A percentile compares a stretch with the other conserved stretches of the same genome.
Conservation (phyloP, 1,140 invertebrate species). For the Trichogramma pretiosum region DNA sequence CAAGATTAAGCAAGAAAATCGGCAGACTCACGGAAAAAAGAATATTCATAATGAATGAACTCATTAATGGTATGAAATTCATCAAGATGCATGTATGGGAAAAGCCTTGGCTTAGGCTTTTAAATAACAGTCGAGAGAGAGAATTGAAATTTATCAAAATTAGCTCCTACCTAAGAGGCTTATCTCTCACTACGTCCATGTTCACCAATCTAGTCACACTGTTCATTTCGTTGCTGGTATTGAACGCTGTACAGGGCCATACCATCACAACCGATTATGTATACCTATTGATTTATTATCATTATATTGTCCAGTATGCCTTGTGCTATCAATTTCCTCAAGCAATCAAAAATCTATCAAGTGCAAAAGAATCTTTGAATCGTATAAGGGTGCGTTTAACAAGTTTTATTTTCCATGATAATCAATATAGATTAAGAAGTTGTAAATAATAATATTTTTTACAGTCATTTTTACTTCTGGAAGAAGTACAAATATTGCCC, state of each 20-base stretch:
- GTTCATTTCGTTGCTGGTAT: background rate
- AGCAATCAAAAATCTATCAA: background rate
- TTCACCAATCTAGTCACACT: slow-evolving; percentile 1
- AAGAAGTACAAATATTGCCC: slow-evolving; percentile 17
- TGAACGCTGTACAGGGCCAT: background rate
- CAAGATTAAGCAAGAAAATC: background rate
- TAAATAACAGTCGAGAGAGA: background rate
- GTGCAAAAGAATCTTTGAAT: background rate
- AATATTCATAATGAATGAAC: background rate
- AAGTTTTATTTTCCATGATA: background rate
- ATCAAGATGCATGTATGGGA: slow-evolving; percentile 2
- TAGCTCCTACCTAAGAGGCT: background rate
- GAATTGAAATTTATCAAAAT: background rate
- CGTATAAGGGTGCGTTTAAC: background rate
- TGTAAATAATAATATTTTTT: background rate
- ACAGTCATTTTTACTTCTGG: slow-evolving; percentile 19
- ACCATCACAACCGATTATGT: background rate
- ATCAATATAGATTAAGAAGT: too few species aligned
- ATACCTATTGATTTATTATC: background rate
- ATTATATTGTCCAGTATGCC: background rate
- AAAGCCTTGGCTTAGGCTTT: background rate
- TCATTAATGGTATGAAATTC: background rate
- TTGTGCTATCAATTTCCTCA: background rate
- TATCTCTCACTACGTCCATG: background rate
- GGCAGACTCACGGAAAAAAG: background rate